Conservation (phyloP, 2,888 invertebrate species). For the Hirudinaria manillensis region DNA sequence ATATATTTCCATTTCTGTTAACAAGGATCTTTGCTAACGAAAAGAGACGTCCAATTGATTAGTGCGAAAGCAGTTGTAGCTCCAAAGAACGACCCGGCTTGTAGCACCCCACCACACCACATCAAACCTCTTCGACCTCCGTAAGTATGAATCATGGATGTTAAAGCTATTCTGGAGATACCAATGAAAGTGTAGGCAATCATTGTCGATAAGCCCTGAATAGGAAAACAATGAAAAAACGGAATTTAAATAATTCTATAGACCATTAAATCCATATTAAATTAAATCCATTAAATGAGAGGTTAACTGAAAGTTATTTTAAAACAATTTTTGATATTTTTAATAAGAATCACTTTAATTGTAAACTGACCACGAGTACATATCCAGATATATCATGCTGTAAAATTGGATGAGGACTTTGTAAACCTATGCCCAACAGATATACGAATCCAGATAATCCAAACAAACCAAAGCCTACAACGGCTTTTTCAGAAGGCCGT, state of each 20-base stretch:
- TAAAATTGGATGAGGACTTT: slow-evolving; percentile 68
- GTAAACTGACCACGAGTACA: slow-evolving; percentile 62
- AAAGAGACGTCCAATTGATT: slow-evolving; percentile 60
- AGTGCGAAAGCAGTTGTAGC: slow-evolving; percentile 67
- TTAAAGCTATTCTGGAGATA: slow-evolving; percentile 73
- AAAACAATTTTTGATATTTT: too few relatives aligned
- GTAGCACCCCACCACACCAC: slow-evolving; percentile 70
- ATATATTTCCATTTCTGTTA: too few relatives aligned
- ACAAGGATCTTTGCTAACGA: slow-evolving; percentile 8
- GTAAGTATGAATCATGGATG: slow-evolving; percentile 64
- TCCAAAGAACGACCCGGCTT: slow-evolving; percentile 71
- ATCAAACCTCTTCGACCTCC: slow-evolving; percentile 70
- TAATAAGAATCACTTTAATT: too few relatives aligned
- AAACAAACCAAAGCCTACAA: slow-evolving; percentile 44
- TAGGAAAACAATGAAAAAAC: too few relatives aligned
- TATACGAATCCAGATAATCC: slow-evolving; percentile 62
- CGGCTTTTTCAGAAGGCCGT: slow-evolving; percentile 41
- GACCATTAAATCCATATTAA: too few relatives aligned
- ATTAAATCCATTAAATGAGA: too few relatives aligned
- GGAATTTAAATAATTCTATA: too few relatives aligned
- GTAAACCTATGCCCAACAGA: slow-evolving; percentile 66
- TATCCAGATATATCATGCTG: slow-evolving; percentile 60
- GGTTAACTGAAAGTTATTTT: too few relatives aligned
- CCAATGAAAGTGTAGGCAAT: slow-evolving; percentile 56
- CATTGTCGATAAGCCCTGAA: too few relatives aligned